These are phyloP conservation scores for Oryctolagus cuniculus DNA, from an alignment of 2,113 vertebrate species.

Conservation along the genomic window mOryCun1.1 NC_091453.1:120287501-120288000, in stretches of 20 bases:
- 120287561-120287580: neutral
- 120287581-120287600: neutral
- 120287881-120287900: neutral
- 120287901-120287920: constrained; percentile 42
- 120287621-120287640: neutral
- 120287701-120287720: neutral
- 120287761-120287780: neutral
- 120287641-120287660: neutral
- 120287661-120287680: neutral
- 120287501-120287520: neutral
- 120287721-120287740: neutral
- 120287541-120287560: neutral
- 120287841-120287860: constrained; percentile 3
- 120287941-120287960: constrained; percentile 34
- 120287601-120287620: neutral
- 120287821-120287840: neutral
- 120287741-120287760: neutral
- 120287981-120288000: neutral
- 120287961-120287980: neutral
- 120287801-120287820: neutral
- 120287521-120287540: neutral
- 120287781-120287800: neutral
- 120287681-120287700: neutral
- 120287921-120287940: neutral
- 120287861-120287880: neutral